Evolutionary conservation across 2,113 vertebrate species (phyloP).

Genomic region (Leucopsar rothschildi): DNA sequence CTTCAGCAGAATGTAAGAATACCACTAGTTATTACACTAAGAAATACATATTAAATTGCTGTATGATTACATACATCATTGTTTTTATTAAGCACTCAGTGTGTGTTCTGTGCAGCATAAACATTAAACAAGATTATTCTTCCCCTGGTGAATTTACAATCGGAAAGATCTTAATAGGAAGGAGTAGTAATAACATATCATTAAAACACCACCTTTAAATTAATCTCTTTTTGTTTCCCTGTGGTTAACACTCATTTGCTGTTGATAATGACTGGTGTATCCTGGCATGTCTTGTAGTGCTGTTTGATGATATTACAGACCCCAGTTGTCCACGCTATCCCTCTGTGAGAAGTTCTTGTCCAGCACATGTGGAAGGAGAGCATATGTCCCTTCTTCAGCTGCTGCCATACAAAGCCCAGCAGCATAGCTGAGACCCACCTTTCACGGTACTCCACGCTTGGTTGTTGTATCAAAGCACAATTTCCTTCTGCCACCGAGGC

Average conservation of each 20-base stretch:
- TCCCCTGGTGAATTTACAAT: background rate
- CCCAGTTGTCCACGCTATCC: background rate
- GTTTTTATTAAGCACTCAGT: conserved; percentile 21
- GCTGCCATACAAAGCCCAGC: background rate
- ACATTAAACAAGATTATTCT: conserved; percentile 18
- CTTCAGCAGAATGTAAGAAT: background rate
- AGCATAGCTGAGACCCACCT: conserved; percentile 12
- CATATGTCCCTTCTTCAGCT: conserved; percentile 13
- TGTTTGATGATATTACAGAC: background rate
- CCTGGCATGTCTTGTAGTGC: background rate
- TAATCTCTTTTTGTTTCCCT: conserved; percentile 8
- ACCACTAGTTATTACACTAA: background rate
- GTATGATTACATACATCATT: background rate
- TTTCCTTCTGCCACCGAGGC: background rate
- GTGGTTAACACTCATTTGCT: background rate
- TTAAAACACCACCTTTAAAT: conserved; percentile 4
- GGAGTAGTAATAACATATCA: background rate
- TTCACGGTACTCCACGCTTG: background rate
- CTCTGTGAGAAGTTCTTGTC: background rate
- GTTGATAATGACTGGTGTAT: background rate
- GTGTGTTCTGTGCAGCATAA: background rate
- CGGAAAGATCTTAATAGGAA: background rate
- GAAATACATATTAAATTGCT: background rate
- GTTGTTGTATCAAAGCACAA: background rate
- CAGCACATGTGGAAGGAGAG: background rate